Evolutionary conservation across 2,113 vertebrate species (phyloP), one percentile per base, ranked within the genome.

Genomic region (Ranitomeya variabilis): DNA sequence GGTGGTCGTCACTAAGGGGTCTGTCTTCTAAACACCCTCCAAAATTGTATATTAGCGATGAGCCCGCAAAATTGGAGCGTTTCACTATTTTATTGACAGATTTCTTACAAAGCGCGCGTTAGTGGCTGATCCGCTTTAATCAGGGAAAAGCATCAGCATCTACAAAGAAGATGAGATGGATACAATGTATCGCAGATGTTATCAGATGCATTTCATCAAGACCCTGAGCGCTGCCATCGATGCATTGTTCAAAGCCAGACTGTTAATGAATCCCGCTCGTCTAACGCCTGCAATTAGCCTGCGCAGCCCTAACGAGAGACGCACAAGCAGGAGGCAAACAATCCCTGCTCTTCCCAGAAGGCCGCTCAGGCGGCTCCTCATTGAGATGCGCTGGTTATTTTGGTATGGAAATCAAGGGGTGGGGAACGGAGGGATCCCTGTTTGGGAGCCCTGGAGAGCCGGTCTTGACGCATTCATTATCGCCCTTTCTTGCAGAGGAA

Each of bases 301-400:
- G 62, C 45, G 21, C 62, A 14, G 81, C 62, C 1, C 15, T 67
- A 85, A 54, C 3, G 51, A 74, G 54, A 73, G 51, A 21, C 6
- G 67, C 37, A 76, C 59, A 85, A 85, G 60, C 52, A 59, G 26
- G 66, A 74, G 23, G 14, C 51, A 80, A 37, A 80, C 23, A 55
- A 78, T 11, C 7, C 5, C 54, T 12, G 26, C 67, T 18, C 83
- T 59, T 18, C 82, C 67, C 67, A 57, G 83, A 57, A 85, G 83
- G 66, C 13, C 54, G 52, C 59, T 74, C 83, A 59, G 52, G 66
- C 55, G 21, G 71, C 67, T 18, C 51, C 83, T 85, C 83, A 76
- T 85, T 76, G 83, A 85, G 31, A 76, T 74, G 83, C 83, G 26
- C 54, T 14, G 45, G 51, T 73, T 85, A 73, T 73, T 73, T 23